Base-by-base conservation (phyloP, 1,140 invertebrate species). In the Drosophila littoralis region DNA sequence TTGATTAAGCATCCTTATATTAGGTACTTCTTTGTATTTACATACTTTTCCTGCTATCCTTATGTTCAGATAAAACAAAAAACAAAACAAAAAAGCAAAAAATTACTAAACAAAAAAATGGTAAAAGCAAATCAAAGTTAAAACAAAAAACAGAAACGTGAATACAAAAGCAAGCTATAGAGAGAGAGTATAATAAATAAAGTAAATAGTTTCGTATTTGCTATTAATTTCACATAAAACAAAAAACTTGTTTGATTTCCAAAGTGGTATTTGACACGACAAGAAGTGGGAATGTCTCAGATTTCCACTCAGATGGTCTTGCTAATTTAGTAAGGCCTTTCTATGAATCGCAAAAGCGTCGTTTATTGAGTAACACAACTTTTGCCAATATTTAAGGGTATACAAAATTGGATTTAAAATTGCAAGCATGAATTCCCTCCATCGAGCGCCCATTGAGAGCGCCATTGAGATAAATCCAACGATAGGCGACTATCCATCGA, bases 141-240 rank as follows among this genome's bases (percentile, higher is more conserved):
- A 74, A 84, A 77, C 59, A 61, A 70, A 48, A 79, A 67, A 75
- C 74, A 80, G 63, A 65, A 86, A 80, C 81, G 80, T 77, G 79
- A 82, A 82, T 73, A 73, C 78, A 75, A 88, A 80, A 75, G 77
- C 69, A 90, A 78, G 75, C 84, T 79, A 84, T 89, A 86, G 70
- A 90, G 78, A 90, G 78, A 89, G 83, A 90, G 75, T 90, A 91
- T 90, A 91, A 90, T 88, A 77, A 84, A 84, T 81, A 88, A 91
- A 88, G 68, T 83, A 86, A 86, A 90, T 91, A 91, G 88, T 91
- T 88, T 91, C 89, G 84, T 90, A 91, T 88, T 91, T 91, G 80
- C 75, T 80, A 78, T 57, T 77, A 77, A 81, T 81, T 81, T 81
- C 78, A 77, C 77, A 80, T 67, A 80, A 74, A 80, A 45, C 42